A percentile compares a stretch with the other conserved stretches of the same genome.
phyloP scores from a whole-genome alignment of 1,140 invertebrate species.

The Nephila pilipes region DNA sequence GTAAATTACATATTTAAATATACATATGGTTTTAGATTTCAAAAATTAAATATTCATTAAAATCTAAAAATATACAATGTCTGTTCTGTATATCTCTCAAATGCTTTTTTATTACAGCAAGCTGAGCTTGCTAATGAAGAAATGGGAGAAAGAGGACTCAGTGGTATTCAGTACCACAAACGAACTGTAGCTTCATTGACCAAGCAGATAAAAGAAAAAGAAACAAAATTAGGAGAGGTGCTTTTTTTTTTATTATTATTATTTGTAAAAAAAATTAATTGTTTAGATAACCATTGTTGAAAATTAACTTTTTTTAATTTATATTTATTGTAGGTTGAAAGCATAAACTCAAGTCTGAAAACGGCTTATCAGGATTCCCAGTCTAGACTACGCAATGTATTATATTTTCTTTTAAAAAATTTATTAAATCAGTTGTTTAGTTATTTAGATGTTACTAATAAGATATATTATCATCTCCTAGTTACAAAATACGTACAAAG shows the following conservation, averaged over 20 bases:
- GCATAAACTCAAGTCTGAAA: conserved; percentile 59
- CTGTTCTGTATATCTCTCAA: not conserved
- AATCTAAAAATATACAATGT: too few relatives aligned
- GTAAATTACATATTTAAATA: too few relatives aligned
- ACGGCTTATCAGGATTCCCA: conserved; percentile 67
- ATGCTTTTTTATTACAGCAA: conserved; percentile 64
- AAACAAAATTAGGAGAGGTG: conserved; percentile 83
- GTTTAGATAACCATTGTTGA: not conserved
- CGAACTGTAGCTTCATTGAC: conserved; percentile 80
- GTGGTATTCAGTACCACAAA: conserved; percentile 81
- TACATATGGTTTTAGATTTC: too few relatives aligned
- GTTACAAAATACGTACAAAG: conserved; percentile 54
- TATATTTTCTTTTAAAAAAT: not conserved
- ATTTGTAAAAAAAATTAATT: not conserved
- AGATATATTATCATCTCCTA: not conserved
- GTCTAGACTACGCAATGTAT: conserved; percentile 30
- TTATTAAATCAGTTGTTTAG: not conserved
- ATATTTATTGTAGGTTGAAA: conserved; percentile 57
- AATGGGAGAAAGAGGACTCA: conserved; percentile 77
- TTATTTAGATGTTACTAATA: not conserved
- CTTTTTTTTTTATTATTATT: conserved; percentile 28
- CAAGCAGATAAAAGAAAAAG: conserved; percentile 81
- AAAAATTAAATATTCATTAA: too few relatives aligned
- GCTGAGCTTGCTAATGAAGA: conserved; percentile 77
- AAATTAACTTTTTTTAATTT: not conserved